Evolutionary conservation across 1,140 invertebrate genomes (phyloP).

Genomic region (Rhopalosiphum maidis): DNA sequence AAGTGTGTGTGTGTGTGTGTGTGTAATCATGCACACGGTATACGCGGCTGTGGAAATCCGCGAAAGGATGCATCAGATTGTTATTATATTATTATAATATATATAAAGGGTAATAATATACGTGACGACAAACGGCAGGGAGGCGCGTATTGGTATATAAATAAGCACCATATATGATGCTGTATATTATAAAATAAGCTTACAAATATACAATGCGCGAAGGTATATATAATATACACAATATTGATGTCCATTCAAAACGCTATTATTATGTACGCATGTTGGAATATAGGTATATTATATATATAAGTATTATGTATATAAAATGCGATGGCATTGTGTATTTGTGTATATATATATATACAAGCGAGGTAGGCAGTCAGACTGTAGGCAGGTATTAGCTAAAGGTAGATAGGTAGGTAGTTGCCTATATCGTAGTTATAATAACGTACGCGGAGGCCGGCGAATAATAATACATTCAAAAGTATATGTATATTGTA

Average conservation of each 20-base stretch:
- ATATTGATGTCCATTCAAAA: no score
- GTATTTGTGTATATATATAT: background rate
- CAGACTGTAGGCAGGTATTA: background rate
- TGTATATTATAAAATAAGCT: background rate
- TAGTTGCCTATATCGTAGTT: background rate
- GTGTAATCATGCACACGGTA: background rate
- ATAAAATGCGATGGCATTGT: background rate
- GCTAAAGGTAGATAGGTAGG: background rate
- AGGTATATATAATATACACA: background rate
- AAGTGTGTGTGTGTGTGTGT: background rate
- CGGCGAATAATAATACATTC: conserved; percentile 11
- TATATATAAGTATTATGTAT: background rate
- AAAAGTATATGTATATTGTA: background rate
- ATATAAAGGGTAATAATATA: conserved; percentile 8
- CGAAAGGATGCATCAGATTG: conserved; percentile 3
- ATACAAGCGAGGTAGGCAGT: background rate
- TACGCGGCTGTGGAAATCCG: background rate
- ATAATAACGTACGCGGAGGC: background rate
- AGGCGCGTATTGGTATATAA: background rate
- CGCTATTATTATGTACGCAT: no score
- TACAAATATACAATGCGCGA: no score
- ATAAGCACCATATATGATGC: background rate
- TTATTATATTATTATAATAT: background rate
- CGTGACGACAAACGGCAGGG: background rate
- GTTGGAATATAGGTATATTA: no score